Conservation (phyloP, 2,113 vertebrate species). For the Xiphorhynchus elegans region DNA sequence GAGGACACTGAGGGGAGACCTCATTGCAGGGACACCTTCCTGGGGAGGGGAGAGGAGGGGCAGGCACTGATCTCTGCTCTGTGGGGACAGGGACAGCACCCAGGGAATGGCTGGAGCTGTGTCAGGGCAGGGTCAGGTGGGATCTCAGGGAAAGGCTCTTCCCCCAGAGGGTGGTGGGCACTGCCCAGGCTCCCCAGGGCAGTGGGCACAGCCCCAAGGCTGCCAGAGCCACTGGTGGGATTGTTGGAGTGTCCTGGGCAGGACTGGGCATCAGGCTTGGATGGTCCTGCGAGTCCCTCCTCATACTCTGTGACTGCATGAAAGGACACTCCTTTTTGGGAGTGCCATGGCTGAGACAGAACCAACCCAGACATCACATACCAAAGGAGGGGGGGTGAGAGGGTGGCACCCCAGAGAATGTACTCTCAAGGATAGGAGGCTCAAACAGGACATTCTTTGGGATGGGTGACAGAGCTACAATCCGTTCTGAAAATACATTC, state of each 20-base stretch:
- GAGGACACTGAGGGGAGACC: not conserved
- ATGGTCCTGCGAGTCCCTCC: not conserved
- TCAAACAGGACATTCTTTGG: not conserved
- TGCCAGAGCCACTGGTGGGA: not conserved
- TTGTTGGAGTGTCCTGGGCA: not conserved
- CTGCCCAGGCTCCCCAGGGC: too few relatives aligned
- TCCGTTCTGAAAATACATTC: not conserved
- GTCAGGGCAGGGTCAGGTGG: not conserved
- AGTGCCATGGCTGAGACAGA: not conserved
- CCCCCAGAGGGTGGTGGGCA: not conserved
- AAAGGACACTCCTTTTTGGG: not conserved
- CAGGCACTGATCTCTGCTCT: not conserved
- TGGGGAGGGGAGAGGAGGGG: not conserved
- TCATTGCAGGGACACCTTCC: rapidly evolving
- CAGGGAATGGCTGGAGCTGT: not conserved
- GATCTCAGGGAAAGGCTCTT: not conserved
- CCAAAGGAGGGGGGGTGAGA: not conserved
- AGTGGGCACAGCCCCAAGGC: not conserved
- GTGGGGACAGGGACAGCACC: not conserved
- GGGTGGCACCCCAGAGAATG: not conserved
- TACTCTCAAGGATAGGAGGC: not conserved
- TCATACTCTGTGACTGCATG: not conserved
- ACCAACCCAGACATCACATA: not conserved
- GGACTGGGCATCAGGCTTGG: not conserved
- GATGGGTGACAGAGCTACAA: not conserved